phyloP scores from a whole-genome alignment of 2,797 vertebrate species.

The Holocentrus rufus region DNA sequence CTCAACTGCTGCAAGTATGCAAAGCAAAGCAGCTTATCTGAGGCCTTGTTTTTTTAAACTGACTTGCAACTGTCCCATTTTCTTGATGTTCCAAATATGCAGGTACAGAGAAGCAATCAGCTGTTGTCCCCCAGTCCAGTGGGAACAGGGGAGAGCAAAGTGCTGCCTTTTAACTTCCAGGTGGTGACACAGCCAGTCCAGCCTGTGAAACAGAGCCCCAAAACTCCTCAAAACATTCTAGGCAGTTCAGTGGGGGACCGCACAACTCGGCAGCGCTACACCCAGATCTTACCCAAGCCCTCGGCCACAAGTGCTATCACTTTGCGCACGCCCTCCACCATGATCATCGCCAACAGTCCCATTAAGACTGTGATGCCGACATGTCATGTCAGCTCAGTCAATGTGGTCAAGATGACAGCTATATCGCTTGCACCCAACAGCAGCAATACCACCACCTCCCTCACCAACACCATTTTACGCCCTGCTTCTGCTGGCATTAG shows the following conservation, averaged over 20 bases:
- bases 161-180: slow-evolving; percentile 94
- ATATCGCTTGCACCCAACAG: slow-evolving; percentile 90
- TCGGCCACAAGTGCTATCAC: slow-evolving; percentile 87
- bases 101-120: slow-evolving; percentile 91
- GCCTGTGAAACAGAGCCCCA: slow-evolving; percentile 91
- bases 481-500: slow-evolving; percentile 83
- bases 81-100: slow-evolving; percentile 44
- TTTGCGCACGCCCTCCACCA: slow-evolving; percentile 92
- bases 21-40: background rate
- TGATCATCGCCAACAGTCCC: slow-evolving; percentile 94
- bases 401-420: slow-evolving; percentile 95
- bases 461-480: slow-evolving; percentile 79
- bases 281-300: slow-evolving; percentile 97
- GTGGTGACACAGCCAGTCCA: slow-evolving; percentile 95
- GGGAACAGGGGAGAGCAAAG: slow-evolving; percentile 88
- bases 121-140: slow-evolving; percentile 90
- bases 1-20: background rate
- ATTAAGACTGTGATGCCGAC: slow-evolving; percentile 94
- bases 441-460: slow-evolving; percentile 67
- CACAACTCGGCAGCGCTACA: slow-evolving; percentile 92
- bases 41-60: background rate
- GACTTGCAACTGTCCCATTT: slow-evolving; percentile 11
- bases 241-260: slow-evolving; percentile 90
- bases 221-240: slow-evolving; percentile 88
- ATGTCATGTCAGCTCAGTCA: slow-evolving; percentile 92